Evolutionary conservation across 2,797 vertebrate genomes (phyloP).

Genomic region (Sebastes baramenuke): DNA sequence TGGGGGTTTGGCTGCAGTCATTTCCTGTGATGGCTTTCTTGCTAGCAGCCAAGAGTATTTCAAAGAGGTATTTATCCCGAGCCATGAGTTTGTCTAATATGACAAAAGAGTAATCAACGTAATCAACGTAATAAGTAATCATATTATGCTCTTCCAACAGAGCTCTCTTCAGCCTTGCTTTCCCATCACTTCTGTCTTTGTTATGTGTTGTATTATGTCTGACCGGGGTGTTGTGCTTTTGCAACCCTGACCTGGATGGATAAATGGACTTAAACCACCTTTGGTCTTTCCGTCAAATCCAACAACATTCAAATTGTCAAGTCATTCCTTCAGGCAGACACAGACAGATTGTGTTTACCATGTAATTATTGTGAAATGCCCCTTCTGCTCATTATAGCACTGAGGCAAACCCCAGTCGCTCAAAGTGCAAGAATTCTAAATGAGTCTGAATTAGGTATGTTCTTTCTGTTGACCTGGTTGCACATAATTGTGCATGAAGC

Average conservation of each 20-base stretch:
- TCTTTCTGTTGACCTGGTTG: neutral
- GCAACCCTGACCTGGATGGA: neutral
- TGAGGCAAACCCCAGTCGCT: neutral
- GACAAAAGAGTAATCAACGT: too few relatives aligned
- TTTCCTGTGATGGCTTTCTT: too few relatives aligned
- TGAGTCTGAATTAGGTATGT: slow-evolving; percentile 5
- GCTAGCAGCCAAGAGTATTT: too few relatives aligned
- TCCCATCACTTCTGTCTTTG: neutral
- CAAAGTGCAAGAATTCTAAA: neutral
- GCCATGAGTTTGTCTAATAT: too few relatives aligned
- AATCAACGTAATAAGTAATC: neutral
- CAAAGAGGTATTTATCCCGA: too few relatives aligned
- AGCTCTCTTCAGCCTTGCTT: neutral
- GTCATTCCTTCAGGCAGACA: neutral
- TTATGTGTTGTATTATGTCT: neutral
- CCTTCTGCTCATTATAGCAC: slow-evolving; percentile 5
- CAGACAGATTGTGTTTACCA: slow-evolving; percentile 8
- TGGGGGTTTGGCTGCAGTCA: too few relatives aligned
- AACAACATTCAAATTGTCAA: neutral
- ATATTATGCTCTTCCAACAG: neutral
- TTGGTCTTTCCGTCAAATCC: neutral
- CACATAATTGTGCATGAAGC: slow-evolving; percentile 8
- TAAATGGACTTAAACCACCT: neutral
- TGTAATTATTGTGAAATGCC: slow-evolving; percentile 25
- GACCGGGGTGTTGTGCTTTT: neutral